Conservation (phyloP, 2,797 vertebrate species). For the Micrastur ruficollis region DNA sequence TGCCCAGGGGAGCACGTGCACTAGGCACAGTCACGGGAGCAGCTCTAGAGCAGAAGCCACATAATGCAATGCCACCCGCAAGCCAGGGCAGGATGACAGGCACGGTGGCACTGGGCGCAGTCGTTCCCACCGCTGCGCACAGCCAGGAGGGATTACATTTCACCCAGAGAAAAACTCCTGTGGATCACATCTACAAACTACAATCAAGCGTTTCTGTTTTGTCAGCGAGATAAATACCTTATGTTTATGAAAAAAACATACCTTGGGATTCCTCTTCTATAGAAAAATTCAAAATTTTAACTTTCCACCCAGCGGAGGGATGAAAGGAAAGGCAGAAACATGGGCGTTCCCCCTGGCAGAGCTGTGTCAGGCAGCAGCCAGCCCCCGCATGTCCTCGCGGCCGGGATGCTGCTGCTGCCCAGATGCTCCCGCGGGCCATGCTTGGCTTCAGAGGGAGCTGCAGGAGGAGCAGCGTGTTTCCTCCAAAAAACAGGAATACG, state of each 20-base stretch:
- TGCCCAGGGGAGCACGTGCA: neutral
- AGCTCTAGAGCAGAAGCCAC: neutral
- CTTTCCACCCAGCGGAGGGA: neutral
- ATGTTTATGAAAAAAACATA: neutral
- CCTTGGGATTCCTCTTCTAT: neutral
- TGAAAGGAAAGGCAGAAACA: neutral
- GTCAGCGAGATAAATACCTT: neutral
- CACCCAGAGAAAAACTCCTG: neutral
- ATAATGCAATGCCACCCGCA: fast-evolving
- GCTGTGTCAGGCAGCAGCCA: neutral
- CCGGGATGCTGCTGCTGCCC: neutral
- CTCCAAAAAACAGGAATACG: neutral
- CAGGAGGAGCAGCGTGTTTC: neutral
- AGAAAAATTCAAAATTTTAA: neutral
- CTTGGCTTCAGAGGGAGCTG: neutral
- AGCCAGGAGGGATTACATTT: neutral
- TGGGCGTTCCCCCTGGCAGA: fast-evolving
- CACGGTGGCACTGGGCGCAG: neutral
- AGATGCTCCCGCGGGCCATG: fast-evolving
- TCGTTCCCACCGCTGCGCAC: fast-evolving
- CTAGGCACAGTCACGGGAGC: fast-evolving
- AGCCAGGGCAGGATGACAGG: neutral
- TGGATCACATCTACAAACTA: neutral
- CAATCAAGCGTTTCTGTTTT: neutral
- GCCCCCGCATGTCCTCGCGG: fast-evolving